Evolutionary conservation across 2,113 vertebrate genomes (phyloP).

Genomic region (Myotis brandtii): DNA sequence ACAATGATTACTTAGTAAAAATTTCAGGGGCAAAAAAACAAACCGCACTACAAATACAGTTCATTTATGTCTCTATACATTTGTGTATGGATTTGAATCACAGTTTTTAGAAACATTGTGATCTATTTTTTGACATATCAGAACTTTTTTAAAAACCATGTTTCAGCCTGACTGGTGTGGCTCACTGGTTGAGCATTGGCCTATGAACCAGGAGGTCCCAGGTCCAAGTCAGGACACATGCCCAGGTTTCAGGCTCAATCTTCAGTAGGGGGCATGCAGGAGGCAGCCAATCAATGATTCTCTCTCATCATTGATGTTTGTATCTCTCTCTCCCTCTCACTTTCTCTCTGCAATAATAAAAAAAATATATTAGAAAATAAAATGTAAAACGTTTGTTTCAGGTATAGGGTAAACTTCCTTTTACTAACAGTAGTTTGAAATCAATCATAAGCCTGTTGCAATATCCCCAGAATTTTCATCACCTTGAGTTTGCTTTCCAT

Average conservation of each 20-base stretch:
- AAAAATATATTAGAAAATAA: too few species aligned
- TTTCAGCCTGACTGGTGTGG: too few species aligned
- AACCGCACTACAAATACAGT: neutral
- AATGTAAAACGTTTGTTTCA: too few species aligned
- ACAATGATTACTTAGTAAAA: neutral
- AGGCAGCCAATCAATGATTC: too few species aligned
- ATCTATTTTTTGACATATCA: neutral
- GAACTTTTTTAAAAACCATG: neutral
- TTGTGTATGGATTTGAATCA: neutral
- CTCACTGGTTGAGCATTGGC: too few species aligned
- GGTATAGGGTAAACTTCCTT: neutral
- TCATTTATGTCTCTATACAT: neutral
- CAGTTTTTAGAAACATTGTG: neutral
- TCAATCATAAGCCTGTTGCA: neutral
- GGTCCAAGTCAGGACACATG: too few species aligned
- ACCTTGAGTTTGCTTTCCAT: neutral
- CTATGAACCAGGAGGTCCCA: too few species aligned
- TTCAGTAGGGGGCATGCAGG: too few species aligned
- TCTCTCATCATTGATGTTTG: too few species aligned
- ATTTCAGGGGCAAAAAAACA: neutral
- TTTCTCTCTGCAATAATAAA: too few species aligned
- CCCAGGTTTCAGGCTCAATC: too few species aligned
- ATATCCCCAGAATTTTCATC: neutral
- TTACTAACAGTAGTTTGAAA: neutral
- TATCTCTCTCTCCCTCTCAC: too few species aligned